These are phyloP conservation scores for Alectura lathami DNA, from an alignment of 2,113 vertebrate genomes.

Conservation along the genomic window DNA sequence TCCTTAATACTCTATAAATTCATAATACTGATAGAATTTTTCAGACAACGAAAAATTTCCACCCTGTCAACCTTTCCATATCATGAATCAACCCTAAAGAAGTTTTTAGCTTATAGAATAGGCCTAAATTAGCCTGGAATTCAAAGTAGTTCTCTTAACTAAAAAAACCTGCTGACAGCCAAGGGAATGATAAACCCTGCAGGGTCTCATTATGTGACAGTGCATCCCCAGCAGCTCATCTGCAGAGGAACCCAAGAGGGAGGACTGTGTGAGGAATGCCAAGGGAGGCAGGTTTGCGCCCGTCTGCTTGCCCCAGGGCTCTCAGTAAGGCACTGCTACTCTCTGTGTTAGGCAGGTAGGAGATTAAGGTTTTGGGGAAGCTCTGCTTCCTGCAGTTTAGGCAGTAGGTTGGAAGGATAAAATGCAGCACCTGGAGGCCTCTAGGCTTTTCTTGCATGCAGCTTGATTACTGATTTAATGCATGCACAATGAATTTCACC, in stretches of 20 bases:
- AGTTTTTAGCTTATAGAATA: neutral
- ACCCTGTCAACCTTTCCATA: neutral
- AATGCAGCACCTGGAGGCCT: neutral
- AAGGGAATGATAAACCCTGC: neutral
- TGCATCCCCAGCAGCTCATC: neutral
- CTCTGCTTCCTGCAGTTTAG: neutral
- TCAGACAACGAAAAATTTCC: neutral
- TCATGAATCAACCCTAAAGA: neutral
- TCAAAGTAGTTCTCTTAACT: neutral
- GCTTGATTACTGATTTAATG: neutral
- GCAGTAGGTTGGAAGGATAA: neutral
- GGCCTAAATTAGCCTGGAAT: neutral
- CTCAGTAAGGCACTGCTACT: neutral
- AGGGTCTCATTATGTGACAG: accelerated
- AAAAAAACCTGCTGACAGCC: neutral
- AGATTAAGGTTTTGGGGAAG: neutral
- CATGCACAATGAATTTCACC: neutral
- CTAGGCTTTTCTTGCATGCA: neutral
- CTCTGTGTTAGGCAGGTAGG: neutral
- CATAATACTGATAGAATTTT: neutral
- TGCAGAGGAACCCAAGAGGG: neutral
- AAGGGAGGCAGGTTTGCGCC: neutral
- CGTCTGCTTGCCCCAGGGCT: neutral
- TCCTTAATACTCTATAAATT: neutral
- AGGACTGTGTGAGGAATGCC: accelerated